Evolutionary conservation across 2,797 vertebrate genomes (phyloP).

Genomic region (Megalops cyprinoides): DNA sequence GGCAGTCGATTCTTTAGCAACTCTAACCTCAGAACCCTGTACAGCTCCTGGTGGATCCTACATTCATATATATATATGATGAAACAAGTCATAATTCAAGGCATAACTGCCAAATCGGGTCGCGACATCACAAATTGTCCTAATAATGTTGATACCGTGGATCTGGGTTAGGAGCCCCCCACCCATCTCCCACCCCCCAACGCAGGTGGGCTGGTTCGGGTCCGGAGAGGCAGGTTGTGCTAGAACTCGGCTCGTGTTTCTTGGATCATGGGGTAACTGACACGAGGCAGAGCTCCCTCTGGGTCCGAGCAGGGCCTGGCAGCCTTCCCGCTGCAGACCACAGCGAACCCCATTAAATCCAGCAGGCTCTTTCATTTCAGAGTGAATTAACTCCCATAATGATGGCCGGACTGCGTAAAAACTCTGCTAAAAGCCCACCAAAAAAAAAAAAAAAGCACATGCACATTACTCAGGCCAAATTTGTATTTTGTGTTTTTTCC

Average conservation of each 20-base stretch:
- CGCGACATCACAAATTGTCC: not conserved
- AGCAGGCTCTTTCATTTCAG: conserved; percentile 68
- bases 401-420: conserved; percentile 38
- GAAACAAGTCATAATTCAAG: conserved; percentile 3
- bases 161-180: conserved; percentile 38
- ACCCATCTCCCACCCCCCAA: conserved; percentile 47
- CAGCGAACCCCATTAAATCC: conserved; percentile 79
- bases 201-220: conserved; percentile 65
- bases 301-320: conserved; percentile 76
- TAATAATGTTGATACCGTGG: not conserved
- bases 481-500: conserved; percentile 11
- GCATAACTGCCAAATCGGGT: conserved; percentile 7
- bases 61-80: not conserved
- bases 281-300: conserved; percentile 75
- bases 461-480: not conserved
- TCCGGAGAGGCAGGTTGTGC: conserved; percentile 60
- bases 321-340: conserved; percentile 70
- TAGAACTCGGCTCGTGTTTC: conserved; percentile 84
- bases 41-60: not conserved
- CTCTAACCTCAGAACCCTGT: not conserved
- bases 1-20: conserved; percentile 27
- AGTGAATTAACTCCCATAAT: conserved; percentile 56
- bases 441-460: conserved; percentile 9
- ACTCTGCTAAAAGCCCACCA: conserved; percentile 19
- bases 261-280: conserved; percentile 88